These are phyloP conservation scores for Nesometra sesokonis DNA, from an alignment of 35 echinoderm and acorn worm genomes.

Conservation along the genomic window DNA sequence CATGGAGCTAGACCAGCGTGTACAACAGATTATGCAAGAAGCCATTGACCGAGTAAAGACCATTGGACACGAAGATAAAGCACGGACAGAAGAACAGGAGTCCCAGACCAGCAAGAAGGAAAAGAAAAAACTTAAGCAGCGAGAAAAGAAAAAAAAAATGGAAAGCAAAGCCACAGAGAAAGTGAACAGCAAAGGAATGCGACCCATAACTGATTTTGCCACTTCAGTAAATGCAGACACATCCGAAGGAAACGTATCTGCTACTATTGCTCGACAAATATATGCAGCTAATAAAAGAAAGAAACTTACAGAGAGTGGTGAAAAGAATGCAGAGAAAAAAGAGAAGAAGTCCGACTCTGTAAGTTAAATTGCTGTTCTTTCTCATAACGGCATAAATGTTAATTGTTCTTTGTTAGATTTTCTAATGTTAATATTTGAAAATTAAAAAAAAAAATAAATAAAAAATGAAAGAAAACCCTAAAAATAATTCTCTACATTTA, in stretches of 20 bases:
- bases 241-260: too few species aligned
- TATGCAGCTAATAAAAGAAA: neutral
- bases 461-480: neutral
- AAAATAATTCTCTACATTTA: neutral
- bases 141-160: too few species aligned
- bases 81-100: too few species aligned
- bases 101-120: too few species aligned
- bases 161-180: too few species aligned
- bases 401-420: too few species aligned
- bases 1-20: too few species aligned
- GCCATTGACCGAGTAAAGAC: too few species aligned
- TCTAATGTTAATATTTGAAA: neutral
- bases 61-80: too few species aligned
- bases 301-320: neutral
- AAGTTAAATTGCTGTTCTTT: neutral
- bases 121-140: too few species aligned
- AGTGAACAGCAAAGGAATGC: too few species aligned
- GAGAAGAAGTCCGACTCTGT: neutral
- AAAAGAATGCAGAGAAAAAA: neutral
- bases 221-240: neutral
- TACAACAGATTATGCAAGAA: too few species aligned
- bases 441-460: neutral
- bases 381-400: neutral
- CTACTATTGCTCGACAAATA: neutral
- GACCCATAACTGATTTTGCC: neutral